A percentile compares a stretch with the other conserved stretches of the same genome.
These are phyloP conservation scores for Glandiceps talaboti DNA, from an alignment of 53 echinoderm and acorn worm genomes.

Conservation along the genomic window DNA sequence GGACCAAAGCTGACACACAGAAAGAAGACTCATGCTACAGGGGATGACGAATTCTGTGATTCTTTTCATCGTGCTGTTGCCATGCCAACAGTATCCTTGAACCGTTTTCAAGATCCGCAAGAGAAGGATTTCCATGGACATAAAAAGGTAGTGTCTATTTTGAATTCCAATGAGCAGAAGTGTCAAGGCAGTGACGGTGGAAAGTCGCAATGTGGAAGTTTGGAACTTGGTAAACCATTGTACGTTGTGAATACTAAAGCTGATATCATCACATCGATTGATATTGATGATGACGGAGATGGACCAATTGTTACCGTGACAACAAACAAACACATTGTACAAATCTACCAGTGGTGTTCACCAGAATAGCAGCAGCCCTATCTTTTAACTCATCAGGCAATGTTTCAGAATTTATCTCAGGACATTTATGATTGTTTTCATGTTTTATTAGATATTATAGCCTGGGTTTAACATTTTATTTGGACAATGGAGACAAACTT, in stretches of 20 bases:
- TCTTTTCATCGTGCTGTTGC: no score
- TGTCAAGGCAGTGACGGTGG: background rate
- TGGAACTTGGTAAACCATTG: background rate
- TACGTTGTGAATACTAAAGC: background rate
- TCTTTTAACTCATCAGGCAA: no score
- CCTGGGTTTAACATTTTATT: no score
- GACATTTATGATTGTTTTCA: no score
- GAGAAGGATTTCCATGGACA: background rate
- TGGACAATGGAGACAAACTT: no score
- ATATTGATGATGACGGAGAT: background rate
- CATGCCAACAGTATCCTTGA: background rate
- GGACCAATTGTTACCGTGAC: background rate
- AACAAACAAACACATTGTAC: background rate
- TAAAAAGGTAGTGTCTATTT: background rate
- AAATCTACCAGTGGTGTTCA: background rate
- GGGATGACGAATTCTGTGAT: no score
- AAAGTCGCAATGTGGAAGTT: background rate
- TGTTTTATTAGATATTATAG: no score
- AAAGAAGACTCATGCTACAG: background rate
- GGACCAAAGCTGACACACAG: background rate
- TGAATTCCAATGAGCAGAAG: background rate
- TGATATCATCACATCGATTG: background rate
- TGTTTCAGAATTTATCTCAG: no score
- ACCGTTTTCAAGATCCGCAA: background rate
- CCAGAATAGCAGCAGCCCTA: no score